Conservation (phyloP, 2,888 invertebrate species). For the Ichneumon xanthorius region DNA sequence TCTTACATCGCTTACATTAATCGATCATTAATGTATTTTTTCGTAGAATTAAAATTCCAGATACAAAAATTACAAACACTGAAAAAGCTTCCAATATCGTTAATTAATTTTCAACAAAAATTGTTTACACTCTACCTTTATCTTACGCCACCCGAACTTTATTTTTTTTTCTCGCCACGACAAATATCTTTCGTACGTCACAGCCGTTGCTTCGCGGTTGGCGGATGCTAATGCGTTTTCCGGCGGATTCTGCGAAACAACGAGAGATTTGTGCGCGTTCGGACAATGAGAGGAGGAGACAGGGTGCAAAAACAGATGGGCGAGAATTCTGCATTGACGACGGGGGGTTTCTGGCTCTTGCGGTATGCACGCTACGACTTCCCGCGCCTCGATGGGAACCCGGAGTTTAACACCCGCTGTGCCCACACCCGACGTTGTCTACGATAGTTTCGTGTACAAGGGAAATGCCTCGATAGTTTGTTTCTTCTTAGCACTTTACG, state of each 20-base stretch:
- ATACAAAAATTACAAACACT: no score
- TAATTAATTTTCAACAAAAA: no score
- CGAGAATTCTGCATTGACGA: constrained; percentile 50
- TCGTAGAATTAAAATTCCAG: no score
- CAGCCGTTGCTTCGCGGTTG: constrained; percentile 7
- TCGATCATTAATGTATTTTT: no score
- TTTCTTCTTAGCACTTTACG: background rate
- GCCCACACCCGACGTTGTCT: background rate
- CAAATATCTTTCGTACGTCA: background rate
- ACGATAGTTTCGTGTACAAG: constrained; percentile 5
- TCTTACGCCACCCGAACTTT: background rate
- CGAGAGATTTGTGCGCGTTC: constrained; percentile 66
- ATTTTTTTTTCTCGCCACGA: background rate
- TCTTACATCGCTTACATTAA: no score
- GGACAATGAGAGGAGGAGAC: constrained; percentile 37
- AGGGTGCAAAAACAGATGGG: constrained; percentile 52
- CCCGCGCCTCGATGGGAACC: constrained; percentile 16
- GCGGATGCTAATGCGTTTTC: constrained; percentile 44
- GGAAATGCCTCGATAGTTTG: background rate
- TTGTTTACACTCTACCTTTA: no score
- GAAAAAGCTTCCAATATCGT: no score
- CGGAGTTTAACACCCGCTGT: constrained; percentile 9
- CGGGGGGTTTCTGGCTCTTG: constrained; percentile 34
- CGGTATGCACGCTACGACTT: constrained; percentile 25
- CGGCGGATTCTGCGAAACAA: constrained; percentile 31